These are phyloP conservation scores for Acholoe squamosa DNA, from an alignment of 2,888 invertebrate species.

Conservation along the genomic window DNA sequence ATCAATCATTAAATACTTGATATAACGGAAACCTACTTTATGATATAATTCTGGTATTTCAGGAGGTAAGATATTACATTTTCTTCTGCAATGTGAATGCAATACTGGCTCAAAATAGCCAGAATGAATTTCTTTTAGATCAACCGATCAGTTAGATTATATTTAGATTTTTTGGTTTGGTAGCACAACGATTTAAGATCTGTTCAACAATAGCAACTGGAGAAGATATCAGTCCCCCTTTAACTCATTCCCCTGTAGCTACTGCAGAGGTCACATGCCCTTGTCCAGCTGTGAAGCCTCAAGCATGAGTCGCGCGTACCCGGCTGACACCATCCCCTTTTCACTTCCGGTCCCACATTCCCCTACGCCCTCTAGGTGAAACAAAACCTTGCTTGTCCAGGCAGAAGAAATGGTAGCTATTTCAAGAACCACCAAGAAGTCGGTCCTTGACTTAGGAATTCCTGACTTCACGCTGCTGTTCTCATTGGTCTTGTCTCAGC, in stretches of 20 bases:
- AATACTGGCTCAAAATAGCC: too few species aligned
- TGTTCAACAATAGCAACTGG: too few species aligned
- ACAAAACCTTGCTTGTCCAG: background rate
- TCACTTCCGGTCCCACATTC: background rate
- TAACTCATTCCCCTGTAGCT: background rate
- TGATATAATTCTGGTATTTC: too few species aligned
- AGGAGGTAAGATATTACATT: too few species aligned
- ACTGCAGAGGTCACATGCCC: background rate
- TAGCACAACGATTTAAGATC: too few species aligned
- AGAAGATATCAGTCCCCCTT: background rate
- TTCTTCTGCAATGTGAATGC: too few species aligned
- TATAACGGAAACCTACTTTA: too few species aligned
- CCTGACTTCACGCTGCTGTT: background rate
- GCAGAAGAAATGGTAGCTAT: constrained; percentile 5
- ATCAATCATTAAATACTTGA: too few species aligned
- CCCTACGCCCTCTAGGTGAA: background rate
- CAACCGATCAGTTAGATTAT: too few species aligned
- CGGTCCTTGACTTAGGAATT: background rate
- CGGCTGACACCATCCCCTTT: background rate
- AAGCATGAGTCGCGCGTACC: background rate
- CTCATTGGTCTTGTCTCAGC: background rate
- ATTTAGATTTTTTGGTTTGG: too few species aligned
- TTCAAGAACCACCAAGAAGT: constrained; percentile 1
- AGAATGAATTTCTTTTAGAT: too few species aligned
- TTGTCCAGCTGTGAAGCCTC: constrained; percentile 4